Conservation (phyloP, 1,140 invertebrate genomes). For the Drosophila pseudoobscura region DNA sequence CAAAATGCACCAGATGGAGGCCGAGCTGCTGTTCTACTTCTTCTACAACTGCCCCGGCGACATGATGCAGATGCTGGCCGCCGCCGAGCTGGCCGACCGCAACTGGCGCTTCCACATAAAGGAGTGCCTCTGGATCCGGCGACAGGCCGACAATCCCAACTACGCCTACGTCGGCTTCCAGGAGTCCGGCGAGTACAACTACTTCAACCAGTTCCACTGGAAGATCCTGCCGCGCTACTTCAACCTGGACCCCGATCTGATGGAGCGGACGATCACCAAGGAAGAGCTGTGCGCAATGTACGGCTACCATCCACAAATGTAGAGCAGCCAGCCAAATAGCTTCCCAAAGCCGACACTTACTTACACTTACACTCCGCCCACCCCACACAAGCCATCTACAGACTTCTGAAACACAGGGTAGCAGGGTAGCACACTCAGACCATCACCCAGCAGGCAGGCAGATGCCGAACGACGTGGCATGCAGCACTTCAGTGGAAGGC, state of each 20-base stretch:
- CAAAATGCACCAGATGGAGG: constrained; percentile 56
- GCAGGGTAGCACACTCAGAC: no score
- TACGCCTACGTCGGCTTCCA: constrained; percentile 30
- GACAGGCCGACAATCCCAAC: constrained; percentile 61
- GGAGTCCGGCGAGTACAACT: constrained; percentile 66
- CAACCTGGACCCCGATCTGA: constrained; percentile 40
- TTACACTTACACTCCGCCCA: no score
- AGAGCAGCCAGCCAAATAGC: not conserved
- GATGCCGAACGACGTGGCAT: no score
- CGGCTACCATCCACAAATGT: constrained; percentile 64
- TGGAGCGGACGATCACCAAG: constrained; percentile 60
- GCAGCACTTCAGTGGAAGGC: no score
- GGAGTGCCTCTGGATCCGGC: constrained; percentile 49
- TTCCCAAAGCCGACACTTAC: not conserved
- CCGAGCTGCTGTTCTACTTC: constrained; percentile 59
- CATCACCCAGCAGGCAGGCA: no score
- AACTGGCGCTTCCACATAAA: constrained; percentile 61
- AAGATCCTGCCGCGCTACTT: constrained; percentile 46
- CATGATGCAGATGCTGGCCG: constrained; percentile 67
- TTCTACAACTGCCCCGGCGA: constrained; percentile 63
- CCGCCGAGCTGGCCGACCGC: constrained; percentile 62
- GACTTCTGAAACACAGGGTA: no score
- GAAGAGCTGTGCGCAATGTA: constrained; percentile 42
- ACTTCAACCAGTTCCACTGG: constrained; percentile 66
- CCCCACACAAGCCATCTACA: no score